Evolutionary conservation across 2,888 invertebrate genomes (phyloP), one percentile per base, ranked within the genome.

Genomic region (Nezara viridula): DNA sequence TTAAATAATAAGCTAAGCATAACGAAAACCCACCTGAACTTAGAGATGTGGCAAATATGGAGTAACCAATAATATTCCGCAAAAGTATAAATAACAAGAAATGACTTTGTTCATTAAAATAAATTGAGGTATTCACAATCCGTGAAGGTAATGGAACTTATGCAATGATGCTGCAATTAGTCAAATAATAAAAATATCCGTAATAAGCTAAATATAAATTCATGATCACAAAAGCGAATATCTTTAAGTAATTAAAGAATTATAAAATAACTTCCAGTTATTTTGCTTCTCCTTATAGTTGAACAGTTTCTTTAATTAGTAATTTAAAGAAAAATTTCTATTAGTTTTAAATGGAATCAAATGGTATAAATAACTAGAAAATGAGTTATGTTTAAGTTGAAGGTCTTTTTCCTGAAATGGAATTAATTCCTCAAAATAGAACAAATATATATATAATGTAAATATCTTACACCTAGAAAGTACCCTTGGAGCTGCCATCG

Each of bases 391-490:
- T 32, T 37, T 14, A 27, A 32, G 27, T 37, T 21, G 27, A 21
- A 19, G 0, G 24, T 81, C 4, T 24, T 44, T n/a, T 24, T n/a
- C 4, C 14, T n/a, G 10, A 44, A 44, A 12, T n/a, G 14, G 1
- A 40, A 40, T 21, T 21, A 44, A 4, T 44, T 81, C 5, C 4
- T 16, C 24, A 0, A 44, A 47, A n/a, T 14, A n/a, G 16, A n/a
- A 24, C 44, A n/a, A 81, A 81, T 81, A 81, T n/a, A n/a, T 44
- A 44, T 37, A 73, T 81, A 44, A 44, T 19, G 6, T n/a, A 81
- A 81, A 44, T 81, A 47, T n/a, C 81, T 81, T 81, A 81, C 81
- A 81, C 44, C 81, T 24, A n/a, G 81, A 81, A 10, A 81, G 81
- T 44, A 81, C 44, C 81, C 81, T 81, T n/a, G 81, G 81, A 47